These are phyloP conservation scores for Pedionomus torquatus DNA, from an alignment of 2,113 vertebrate species.

Conservation along the genomic window DNA sequence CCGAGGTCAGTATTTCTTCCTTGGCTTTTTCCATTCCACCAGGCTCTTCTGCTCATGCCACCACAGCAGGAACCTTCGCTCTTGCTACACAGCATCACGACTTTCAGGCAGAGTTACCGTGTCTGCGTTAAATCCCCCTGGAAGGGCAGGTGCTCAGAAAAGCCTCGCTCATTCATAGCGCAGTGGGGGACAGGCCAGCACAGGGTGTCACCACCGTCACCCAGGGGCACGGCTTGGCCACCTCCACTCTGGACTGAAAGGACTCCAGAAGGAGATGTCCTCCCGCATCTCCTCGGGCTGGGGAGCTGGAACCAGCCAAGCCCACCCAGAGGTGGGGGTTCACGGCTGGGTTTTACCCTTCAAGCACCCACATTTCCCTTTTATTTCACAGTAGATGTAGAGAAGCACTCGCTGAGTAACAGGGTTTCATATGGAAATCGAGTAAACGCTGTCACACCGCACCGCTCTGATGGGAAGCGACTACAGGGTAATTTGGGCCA, in stretches of 20 bases:
- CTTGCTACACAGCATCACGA: fast-evolving
- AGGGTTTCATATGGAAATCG: not conserved
- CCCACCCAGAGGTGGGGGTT: not conserved
- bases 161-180: not conserved
- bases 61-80: not conserved
- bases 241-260: fast-evolving
- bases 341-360: not conserved
- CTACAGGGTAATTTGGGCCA: not conserved
- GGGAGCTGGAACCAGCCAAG: not conserved
- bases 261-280: not conserved
- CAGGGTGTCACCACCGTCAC: not conserved
- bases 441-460: not conserved
- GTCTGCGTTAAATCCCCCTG: not conserved
- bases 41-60: not conserved
- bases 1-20: not conserved
- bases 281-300: not conserved
- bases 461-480: conserved; percentile 14
- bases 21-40: not conserved
- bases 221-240: fast-evolving
- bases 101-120: not conserved
- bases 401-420: not conserved
- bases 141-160: not conserved
- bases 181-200: not conserved
- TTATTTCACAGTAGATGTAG: not conserved
- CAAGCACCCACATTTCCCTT: not conserved